phyloP scores from a whole-genome alignment of 2,113 vertebrate genomes.

The Dipodomys ordii region DNA sequence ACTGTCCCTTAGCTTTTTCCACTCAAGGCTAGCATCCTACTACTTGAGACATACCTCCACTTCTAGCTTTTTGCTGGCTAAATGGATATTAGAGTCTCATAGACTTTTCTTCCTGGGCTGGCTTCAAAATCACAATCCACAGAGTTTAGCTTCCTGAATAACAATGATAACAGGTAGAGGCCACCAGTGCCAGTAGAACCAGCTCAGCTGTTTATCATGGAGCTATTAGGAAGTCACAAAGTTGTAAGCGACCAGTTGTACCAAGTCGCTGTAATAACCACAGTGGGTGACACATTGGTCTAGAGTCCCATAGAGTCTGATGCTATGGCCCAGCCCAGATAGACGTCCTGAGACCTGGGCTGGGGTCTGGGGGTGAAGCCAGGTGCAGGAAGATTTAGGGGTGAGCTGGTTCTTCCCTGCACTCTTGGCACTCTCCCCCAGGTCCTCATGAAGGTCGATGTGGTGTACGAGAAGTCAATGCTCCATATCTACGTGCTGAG shows the following conservation, averaged over 20 bases:
- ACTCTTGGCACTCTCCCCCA: not conserved
- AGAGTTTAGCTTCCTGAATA: not conserved
- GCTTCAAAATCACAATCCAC: too few species aligned
- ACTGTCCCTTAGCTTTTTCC: too few species aligned
- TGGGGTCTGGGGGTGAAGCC: too few species aligned
- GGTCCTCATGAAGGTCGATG: constrained; percentile 67
- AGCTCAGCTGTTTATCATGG: too few species aligned
- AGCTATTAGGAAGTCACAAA: not conserved
- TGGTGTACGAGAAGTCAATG: constrained; percentile 69
- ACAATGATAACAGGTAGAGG: too few species aligned
- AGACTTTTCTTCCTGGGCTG: too few species aligned
- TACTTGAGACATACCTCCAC: too few species aligned
- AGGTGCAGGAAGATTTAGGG: not conserved
- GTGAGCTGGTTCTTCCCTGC: not conserved
- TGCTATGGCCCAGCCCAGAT: too few species aligned
- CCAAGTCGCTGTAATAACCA: not conserved
- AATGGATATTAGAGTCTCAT: too few species aligned
- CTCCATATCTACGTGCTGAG: constrained; percentile 68
- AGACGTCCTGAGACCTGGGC: not conserved
- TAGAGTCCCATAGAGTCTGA: not conserved
- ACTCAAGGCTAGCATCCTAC: too few species aligned
- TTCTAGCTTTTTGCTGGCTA: too few species aligned
- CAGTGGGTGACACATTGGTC: rapidly evolving
- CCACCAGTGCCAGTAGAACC: too few species aligned
- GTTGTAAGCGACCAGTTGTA: not conserved